phyloP scores from a whole-genome alignment of 1,140 invertebrate genomes.

The Steinernema khuongi region DNA sequence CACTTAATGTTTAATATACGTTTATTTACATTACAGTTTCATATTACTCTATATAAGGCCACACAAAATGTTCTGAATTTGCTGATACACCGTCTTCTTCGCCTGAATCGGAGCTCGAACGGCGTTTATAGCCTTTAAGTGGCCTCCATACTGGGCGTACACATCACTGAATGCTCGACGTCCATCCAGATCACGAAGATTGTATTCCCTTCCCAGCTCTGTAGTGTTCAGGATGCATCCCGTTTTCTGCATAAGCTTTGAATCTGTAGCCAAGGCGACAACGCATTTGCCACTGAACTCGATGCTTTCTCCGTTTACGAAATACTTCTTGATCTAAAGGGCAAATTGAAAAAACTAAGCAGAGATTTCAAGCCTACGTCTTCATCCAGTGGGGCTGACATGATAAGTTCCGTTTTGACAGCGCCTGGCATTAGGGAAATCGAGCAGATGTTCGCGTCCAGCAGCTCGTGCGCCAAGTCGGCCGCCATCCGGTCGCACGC shows the following conservation, averaged over 20 bases:
- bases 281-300: constrained; percentile 59
- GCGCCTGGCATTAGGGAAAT: constrained; percentile 62
- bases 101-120: background rate
- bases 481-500: constrained; percentile 60
- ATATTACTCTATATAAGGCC: too few species aligned
- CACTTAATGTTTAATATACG: too few species aligned
- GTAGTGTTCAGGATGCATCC: constrained; percentile 55
- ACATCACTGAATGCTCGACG: background rate
- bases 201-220: constrained; percentile 58
- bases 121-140: background rate
- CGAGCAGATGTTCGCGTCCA: constrained; percentile 58
- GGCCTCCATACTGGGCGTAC: background rate
- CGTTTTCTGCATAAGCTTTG: constrained; percentile 58
- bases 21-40: too few species aligned
- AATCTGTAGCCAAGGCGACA: constrained; percentile 55
- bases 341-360: background rate
- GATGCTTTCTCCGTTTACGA: constrained; percentile 51
- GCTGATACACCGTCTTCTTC: background rate
- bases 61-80: too few species aligned
- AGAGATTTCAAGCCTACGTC: background rate
- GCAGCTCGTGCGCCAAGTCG: constrained; percentile 61
- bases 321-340: constrained; percentile 23
- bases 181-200: constrained; percentile 59
- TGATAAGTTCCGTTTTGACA: constrained; percentile 60
- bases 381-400: constrained; percentile 17